Conservation (phyloP, 2,113 vertebrate species). For the Gavia stellata region DNA sequence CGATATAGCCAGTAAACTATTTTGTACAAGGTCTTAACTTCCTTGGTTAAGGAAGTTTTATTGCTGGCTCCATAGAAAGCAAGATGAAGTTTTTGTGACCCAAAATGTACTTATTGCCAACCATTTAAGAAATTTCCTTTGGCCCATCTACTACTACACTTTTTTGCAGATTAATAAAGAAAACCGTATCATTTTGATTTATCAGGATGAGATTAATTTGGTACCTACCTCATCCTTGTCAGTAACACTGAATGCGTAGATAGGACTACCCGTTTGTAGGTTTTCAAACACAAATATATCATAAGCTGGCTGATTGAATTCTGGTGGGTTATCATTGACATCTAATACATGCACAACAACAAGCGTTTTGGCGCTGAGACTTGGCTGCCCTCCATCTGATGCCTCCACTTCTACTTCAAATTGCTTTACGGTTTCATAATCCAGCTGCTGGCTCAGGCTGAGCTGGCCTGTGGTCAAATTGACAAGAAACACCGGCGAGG, state of each 20-base stretch:
- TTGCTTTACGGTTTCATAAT: constrained; percentile 60
- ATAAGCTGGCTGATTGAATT: constrained; percentile 69
- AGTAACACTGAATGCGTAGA: constrained; percentile 68
- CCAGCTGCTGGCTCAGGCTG: constrained; percentile 60
- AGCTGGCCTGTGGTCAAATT: constrained; percentile 51
- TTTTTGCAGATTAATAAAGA: not conserved
- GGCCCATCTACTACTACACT: not conserved
- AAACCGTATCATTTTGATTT: not conserved
- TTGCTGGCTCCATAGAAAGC: not conserved
- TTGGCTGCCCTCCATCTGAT: constrained; percentile 67
- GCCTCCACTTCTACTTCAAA: constrained; percentile 70
- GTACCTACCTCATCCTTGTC: constrained; percentile 74
- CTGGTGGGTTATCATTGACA: constrained; percentile 74
- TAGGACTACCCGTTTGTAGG: constrained; percentile 59
- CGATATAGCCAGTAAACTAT: not conserved
- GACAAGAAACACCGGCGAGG: constrained; percentile 36
- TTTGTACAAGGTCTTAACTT: not conserved
- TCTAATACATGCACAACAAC: constrained; percentile 69
- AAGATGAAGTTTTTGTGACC: not conserved
- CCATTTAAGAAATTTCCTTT: not conserved
- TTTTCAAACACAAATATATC: constrained; percentile 69
- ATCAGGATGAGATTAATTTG: not conserved
- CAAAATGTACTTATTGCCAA: not conserved
- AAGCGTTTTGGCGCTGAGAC: not conserved
- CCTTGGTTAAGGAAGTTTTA: not conserved